phyloP scores from a whole-genome alignment of 2,888 invertebrate species.

The Agelastica alni region DNA sequence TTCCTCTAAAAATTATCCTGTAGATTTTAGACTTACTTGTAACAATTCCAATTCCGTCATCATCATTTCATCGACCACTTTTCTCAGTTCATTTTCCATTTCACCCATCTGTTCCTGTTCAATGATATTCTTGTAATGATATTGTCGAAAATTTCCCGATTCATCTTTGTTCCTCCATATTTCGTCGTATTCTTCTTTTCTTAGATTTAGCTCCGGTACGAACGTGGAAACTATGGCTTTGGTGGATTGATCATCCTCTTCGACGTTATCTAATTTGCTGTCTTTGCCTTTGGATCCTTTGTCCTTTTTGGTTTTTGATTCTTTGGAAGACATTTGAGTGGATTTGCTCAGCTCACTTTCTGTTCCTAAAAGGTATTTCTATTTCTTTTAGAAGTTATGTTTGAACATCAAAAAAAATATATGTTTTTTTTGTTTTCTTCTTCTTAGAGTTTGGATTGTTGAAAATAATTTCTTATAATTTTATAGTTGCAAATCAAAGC shows the following conservation, averaged over 20 bases:
- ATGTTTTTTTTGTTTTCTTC: too few species aligned
- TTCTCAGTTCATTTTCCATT: conserved; percentile 81
- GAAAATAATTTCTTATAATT: too few species aligned
- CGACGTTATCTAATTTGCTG: conserved; percentile 59
- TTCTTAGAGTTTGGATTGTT: too few species aligned
- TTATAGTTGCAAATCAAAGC: too few species aligned
- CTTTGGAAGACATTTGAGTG: conserved; percentile 75
- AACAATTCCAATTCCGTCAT: conserved; percentile 70
- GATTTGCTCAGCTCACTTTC: conserved; percentile 82
- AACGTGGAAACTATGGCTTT: conserved; percentile 74
- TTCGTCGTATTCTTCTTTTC: conserved; percentile 78
- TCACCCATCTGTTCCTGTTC: conserved; percentile 80
- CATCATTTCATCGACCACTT: conserved; percentile 80
- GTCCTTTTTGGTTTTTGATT: conserved; percentile 78
- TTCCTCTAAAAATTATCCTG: too few species aligned
- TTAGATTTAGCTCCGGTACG: conserved; percentile 70
- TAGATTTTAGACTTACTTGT: conserved; percentile 54
- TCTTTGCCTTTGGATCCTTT: conserved; percentile 68
- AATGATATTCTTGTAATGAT: conserved; percentile 81
- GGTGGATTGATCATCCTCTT: conserved; percentile 68
- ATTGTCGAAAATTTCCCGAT: conserved; percentile 71
- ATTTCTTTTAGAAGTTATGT: too few species aligned
- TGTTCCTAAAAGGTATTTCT: conserved; percentile 60
- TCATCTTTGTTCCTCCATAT: conserved; percentile 85
- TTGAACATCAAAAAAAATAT: conserved; percentile 4